Conservation (phyloP, 1,140 invertebrate species). For the Anadara kagoshimensis region DNA sequence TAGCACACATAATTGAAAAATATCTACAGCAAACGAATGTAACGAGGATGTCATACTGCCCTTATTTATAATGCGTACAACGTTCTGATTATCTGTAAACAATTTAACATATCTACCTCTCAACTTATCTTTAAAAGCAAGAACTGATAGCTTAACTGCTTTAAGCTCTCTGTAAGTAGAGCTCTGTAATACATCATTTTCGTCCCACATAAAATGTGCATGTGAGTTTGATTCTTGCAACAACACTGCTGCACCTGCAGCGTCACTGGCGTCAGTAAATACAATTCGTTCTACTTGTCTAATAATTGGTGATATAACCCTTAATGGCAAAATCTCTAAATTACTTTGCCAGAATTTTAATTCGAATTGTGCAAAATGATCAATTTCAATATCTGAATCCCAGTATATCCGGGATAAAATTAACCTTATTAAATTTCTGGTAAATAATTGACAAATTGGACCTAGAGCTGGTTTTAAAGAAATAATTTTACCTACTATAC, state of each 20-base stretch:
- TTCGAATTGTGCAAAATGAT: neutral
- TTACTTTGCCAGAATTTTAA: constrained; percentile 5
- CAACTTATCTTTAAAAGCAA: too few species aligned
- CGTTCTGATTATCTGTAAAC: constrained; percentile 19
- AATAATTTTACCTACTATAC: constrained; percentile 29
- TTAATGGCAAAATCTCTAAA: too few species aligned
- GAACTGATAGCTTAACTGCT: neutral
- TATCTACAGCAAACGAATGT: constrained; percentile 8
- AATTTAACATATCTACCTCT: constrained; percentile 9
- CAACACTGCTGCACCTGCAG: constrained; percentile 10
- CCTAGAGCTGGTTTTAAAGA: constrained; percentile 11
- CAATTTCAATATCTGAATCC: neutral
- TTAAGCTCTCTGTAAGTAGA: constrained; percentile 12
- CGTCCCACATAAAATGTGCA: constrained; percentile 16
- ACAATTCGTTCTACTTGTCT: too few species aligned
- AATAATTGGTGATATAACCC: too few species aligned
- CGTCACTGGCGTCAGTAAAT: too few species aligned
- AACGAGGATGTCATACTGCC: constrained; percentile 7
- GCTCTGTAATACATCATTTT: constrained; percentile 5
- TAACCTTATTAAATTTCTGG: neutral
- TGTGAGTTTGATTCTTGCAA: neutral
- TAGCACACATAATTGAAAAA: constrained; percentile 2
- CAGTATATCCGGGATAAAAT: neutral
- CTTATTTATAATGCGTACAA: constrained; percentile 3
- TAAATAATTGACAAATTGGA: constrained; percentile 10